These are phyloP conservation scores for Mizuhopecten yessoensis DNA, from an alignment of 1,140 invertebrate genomes.

Conservation along the genomic window DNA sequence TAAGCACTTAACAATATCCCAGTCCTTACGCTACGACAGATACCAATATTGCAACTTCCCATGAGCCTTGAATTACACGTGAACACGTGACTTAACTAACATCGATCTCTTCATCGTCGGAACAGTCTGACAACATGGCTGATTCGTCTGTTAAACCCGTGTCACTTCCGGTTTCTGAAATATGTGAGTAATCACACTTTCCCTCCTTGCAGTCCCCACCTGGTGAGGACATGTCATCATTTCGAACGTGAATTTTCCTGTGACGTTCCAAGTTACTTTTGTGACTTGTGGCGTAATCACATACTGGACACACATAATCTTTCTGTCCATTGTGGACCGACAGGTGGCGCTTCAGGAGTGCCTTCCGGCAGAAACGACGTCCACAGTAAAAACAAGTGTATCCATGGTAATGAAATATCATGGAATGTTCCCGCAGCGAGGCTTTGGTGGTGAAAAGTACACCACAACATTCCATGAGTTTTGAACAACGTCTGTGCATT, in stretches of 20 bases:
- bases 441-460: conserved; percentile 83
- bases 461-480: conserved; percentile 83
- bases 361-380: conserved; percentile 83
- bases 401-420: conserved; percentile 82
- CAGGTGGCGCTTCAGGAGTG: conserved; percentile 84
- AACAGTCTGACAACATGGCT: background rate
- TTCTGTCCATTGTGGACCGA: conserved; percentile 84
- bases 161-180: conserved; percentile 45
- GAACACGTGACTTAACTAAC: conserved; percentile 43
- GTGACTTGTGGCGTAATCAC: conserved; percentile 84
- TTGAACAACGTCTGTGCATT: conserved; percentile 83
- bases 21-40: background rate
- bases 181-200: background rate
- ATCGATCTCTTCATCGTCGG: conserved; percentile 53
- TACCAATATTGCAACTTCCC: background rate
- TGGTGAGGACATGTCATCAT: conserved; percentile 60
- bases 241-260: conserved; percentile 78
- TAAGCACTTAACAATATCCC: background rate
- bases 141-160: background rate
- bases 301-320: conserved; percentile 83
- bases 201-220: background rate
- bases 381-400: conserved; percentile 83
- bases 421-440: conserved; percentile 82
- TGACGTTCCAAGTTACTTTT: conserved; percentile 85
- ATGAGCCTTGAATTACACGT: background rate